Conservation (phyloP, 2,888 invertebrate species). For the Aproaerema taeniolella region DNA sequence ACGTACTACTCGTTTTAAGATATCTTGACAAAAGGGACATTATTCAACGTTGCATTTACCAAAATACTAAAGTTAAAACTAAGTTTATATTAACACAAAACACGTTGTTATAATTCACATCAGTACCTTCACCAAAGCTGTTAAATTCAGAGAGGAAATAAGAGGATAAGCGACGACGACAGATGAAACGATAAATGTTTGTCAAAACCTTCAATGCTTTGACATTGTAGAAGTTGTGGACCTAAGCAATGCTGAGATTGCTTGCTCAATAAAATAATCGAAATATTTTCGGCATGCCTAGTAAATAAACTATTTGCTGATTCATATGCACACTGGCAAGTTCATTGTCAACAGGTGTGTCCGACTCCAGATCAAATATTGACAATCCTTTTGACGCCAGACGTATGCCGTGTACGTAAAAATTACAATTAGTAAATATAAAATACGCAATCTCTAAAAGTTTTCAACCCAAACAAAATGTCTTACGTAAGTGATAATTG, state of each 20-base stretch:
- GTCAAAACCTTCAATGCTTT: background rate
- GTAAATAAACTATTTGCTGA: slow-evolving; percentile 5
- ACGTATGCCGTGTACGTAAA: background rate
- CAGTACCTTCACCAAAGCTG: slow-evolving; percentile 12
- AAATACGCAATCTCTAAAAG: background rate
- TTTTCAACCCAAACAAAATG: background rate
- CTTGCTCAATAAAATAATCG: too few species aligned
- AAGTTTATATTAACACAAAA: slow-evolving; percentile 5
- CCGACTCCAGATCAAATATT: slow-evolving; percentile 7
- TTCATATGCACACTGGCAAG: background rate
- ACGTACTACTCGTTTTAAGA: too few species aligned
- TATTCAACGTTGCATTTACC: too few species aligned
- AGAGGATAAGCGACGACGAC: background rate
- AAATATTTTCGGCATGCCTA: too few species aligned
- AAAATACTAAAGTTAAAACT: too few species aligned
- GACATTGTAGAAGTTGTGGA: too few species aligned
- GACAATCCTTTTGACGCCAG: slow-evolving; percentile 6
- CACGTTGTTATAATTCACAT: slow-evolving; percentile 6
- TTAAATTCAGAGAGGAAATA: slow-evolving; percentile 9
- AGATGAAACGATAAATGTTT: slow-evolving; percentile 1
- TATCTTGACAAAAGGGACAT: too few species aligned
- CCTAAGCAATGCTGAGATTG: too few species aligned
- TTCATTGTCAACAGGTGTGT: slow-evolving; percentile 3
- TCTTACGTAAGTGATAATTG: background rate
- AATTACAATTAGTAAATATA: background rate